Conservation (phyloP, 2,888 invertebrate species). For the Ypsolopha sequella region DNA sequence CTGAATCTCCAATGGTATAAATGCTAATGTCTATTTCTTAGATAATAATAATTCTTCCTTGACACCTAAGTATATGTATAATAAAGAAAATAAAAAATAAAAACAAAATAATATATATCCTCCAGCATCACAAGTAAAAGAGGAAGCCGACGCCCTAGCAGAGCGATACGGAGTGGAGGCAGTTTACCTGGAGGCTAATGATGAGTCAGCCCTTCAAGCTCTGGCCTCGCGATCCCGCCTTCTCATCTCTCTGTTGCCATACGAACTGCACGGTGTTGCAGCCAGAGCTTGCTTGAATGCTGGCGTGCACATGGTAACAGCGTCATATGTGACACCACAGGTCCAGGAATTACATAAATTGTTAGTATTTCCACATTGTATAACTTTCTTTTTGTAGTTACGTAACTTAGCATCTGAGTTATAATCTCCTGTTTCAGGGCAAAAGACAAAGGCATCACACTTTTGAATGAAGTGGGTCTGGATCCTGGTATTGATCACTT, state of each 20-base stretch:
- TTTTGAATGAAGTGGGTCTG: constrained; percentile 96
- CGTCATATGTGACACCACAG: constrained; percentile 91
- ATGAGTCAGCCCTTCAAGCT: constrained; percentile 76
- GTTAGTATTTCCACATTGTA: constrained; percentile 51
- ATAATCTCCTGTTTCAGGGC: constrained; percentile 71
- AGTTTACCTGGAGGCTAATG: constrained; percentile 85
- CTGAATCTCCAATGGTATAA: not conserved
- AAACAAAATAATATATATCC: too few relatives aligned
- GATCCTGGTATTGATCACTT: constrained; percentile 99
- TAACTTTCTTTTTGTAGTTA: too few relatives aligned
- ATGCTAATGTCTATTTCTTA: too few relatives aligned
- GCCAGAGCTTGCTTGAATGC: constrained; percentile 90
- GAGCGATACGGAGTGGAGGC: constrained; percentile 83
- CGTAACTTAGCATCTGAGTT: not conserved
- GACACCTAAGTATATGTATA: too few relatives aligned
- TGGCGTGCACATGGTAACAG: constrained; percentile 94
- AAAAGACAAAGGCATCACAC: constrained; percentile 88
- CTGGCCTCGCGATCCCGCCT: constrained; percentile 81
- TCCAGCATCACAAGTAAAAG: constrained; percentile 83
- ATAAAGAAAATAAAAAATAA: too few relatives aligned
- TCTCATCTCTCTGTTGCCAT: constrained; percentile 92
- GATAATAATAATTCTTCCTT: too few relatives aligned
- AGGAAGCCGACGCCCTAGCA: constrained; percentile 89
- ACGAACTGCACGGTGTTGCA: constrained; percentile 86
- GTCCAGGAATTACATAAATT: constrained; percentile 83